phyloP scores from a whole-genome alignment of 2,888 invertebrate genomes.

The Hirudinaria manillensis region DNA sequence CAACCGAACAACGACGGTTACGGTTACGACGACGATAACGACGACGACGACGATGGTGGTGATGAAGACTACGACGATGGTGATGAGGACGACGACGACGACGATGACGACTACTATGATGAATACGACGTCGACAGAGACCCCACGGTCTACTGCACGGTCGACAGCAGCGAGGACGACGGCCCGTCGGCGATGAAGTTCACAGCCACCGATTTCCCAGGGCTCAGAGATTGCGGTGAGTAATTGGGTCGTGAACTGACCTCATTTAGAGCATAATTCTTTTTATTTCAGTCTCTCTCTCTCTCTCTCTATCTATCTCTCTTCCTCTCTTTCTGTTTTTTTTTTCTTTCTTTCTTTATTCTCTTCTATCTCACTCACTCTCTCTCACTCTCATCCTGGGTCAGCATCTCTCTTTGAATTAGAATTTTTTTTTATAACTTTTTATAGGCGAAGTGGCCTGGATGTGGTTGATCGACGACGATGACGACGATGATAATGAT shows the following conservation, averaged over 20 bases:
- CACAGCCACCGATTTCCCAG: background rate
- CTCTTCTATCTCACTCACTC: background rate
- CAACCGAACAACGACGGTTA: background rate
- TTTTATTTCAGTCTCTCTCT: background rate
- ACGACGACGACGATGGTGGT: background rate
- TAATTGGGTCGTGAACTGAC: background rate
- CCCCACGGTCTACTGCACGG: background rate
- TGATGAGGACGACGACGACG: background rate
- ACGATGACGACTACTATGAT: background rate
- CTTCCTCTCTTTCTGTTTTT: background rate
- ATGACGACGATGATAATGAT: background rate
- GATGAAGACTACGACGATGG: background rate
- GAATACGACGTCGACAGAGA: background rate
- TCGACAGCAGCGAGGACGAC: background rate
- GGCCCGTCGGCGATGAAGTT: too few species aligned
- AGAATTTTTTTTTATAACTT: too few species aligned
- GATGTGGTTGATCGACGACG: background rate
- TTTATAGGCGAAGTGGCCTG: too few species aligned
- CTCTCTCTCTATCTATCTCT: background rate
- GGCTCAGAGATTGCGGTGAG: conserved; percentile 2
- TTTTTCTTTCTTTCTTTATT: background rate
- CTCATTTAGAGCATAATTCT: background rate
- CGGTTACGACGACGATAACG: conserved; percentile 2
- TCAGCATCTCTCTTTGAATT: background rate
- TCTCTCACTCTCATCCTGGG: background rate